Evolutionary conservation across 2,888 invertebrate genomes (phyloP).

Genomic region (Argynnis bischoffii): DNA sequence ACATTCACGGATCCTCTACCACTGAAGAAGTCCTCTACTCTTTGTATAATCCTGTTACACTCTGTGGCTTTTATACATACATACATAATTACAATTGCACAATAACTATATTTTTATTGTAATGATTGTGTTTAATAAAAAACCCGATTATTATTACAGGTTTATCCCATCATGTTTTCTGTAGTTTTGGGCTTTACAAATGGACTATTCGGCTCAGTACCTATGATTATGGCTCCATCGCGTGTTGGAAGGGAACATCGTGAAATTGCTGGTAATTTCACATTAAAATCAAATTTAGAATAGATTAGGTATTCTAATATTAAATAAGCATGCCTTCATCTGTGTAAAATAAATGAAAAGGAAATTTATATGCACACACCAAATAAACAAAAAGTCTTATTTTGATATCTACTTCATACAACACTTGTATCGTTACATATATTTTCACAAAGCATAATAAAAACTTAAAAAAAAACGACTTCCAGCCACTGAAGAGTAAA

Average conservation of each 20-base stretch:
- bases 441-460: not conserved
- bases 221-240: constrained; percentile 95
- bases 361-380: too few relatives aligned
- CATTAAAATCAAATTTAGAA: constrained; percentile 4
- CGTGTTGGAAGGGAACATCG: constrained; percentile 92
- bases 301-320: too few relatives aligned
- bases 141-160: constrained; percentile 50
- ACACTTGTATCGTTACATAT: not conserved
- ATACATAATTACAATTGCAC: not conserved
- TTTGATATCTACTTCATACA: too few relatives aligned
- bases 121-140: not conserved
- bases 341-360: too few relatives aligned
- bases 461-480: too few relatives aligned
- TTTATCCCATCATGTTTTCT: constrained; percentile 76
- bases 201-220: constrained; percentile 94
- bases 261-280: constrained; percentile 90
- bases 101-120: not conserved
- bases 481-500: too few relatives aligned
- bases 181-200: constrained; percentile 91
- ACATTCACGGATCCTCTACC: too few relatives aligned
- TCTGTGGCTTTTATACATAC: too few relatives aligned
- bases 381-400: too few relatives aligned
- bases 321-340: too few relatives aligned
- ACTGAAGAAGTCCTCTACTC: too few relatives aligned
- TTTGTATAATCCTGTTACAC: too few relatives aligned